Percentiles rank a stretch among this genome's conserved stretches.
phyloP scores from a whole-genome alignment of 2,113 vertebrate species.

The Manacus vitellinus region DNA sequence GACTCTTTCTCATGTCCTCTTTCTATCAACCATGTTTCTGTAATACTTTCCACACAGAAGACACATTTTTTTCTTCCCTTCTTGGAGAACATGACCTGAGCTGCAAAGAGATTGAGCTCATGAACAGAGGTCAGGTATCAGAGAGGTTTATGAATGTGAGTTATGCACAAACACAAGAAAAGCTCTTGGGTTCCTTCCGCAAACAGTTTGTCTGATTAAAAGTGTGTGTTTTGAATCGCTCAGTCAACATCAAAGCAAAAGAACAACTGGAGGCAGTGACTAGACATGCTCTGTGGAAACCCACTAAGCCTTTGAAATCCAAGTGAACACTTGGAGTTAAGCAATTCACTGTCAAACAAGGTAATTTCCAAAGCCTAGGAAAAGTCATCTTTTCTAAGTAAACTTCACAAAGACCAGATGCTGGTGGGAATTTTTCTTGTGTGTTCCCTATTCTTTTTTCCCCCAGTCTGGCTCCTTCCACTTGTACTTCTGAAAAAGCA shows the following conservation, averaged over 20 bases:
- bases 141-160: neutral
- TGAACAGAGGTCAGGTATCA: neutral
- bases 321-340: neutral
- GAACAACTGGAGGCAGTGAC: neutral
- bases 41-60: neutral
- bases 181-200: accelerated
- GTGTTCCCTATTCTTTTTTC: neutral
- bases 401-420: neutral
- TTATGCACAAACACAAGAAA: neutral
- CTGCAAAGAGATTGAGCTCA: neutral
- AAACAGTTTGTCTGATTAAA: neutral
- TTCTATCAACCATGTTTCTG: no score
- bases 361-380: neutral
- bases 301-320: neutral
- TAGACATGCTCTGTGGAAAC: neutral
- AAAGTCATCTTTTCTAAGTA: neutral
- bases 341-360: neutral
- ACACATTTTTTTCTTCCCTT: neutral
- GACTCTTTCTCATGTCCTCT: no score
- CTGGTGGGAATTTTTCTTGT: neutral
- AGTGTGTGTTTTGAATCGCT: neutral
- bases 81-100: neutral
- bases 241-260: neutral
- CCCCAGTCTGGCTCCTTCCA: neutral
- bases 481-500: neutral